Percentiles rank a stretch among this genome's conserved stretches.
Evolutionary conservation across 2,888 invertebrate genomes (phyloP).

Genomic region (Pyrrhosoma nymphula): DNA sequence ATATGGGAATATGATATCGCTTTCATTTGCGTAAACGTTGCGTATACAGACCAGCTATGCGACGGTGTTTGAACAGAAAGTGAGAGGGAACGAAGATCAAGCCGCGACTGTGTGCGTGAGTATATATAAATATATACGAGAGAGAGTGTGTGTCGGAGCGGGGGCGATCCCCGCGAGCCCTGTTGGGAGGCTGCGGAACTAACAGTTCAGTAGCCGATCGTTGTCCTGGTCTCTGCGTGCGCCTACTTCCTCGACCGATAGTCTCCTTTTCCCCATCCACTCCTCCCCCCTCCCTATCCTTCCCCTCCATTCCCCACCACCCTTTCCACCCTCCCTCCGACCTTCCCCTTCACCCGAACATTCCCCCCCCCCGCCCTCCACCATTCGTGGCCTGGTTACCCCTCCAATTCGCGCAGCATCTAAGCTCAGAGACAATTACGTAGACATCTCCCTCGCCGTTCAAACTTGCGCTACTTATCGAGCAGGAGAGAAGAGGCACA

Average conservation of each 20-base stretch:
- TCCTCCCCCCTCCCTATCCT: neutral
- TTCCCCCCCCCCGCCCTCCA: neutral
- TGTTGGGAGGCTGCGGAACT: slow-evolving; percentile 64
- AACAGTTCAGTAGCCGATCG: slow-evolving; percentile 65
- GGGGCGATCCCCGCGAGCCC: slow-evolving; percentile 58
- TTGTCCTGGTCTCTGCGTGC: slow-evolving; percentile 56
- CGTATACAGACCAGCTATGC: neutral
- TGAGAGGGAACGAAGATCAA: neutral
- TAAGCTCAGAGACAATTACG: too few relatives aligned
- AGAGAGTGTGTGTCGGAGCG: neutral
- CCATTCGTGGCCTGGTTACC: too few relatives aligned
- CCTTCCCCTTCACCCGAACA: neutral
- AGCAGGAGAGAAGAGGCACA: too few relatives aligned
- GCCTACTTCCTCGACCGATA: slow-evolving; percentile 39
- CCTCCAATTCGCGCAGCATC: too few relatives aligned
- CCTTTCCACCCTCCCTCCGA: neutral
- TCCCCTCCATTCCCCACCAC: neutral
- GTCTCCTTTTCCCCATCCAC: neutral
- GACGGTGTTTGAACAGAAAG: neutral
- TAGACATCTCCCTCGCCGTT: too few relatives aligned
- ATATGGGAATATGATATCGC: neutral
- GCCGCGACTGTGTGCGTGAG: neutral
- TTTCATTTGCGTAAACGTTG: neutral
- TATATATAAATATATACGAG: neutral
- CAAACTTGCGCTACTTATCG: too few relatives aligned